Evolutionary conservation across 2,888 invertebrate genomes (phyloP).

Genomic region (Lycia hirtaria): DNA sequence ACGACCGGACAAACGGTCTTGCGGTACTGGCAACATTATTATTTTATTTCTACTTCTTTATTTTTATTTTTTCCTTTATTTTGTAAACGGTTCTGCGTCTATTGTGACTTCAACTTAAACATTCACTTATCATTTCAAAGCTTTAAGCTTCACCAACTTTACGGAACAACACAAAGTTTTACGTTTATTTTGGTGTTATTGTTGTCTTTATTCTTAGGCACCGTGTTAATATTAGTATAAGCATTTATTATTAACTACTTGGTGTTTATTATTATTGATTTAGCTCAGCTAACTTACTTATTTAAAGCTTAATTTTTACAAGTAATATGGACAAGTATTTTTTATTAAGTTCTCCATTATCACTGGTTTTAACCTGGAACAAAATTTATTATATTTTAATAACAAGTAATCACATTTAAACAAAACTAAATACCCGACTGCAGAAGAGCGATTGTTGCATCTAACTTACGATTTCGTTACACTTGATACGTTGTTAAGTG

Average conservation of each 20-base stretch:
- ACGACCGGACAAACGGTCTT: conserved; percentile 86
- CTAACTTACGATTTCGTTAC: no score
- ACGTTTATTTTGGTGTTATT: conserved; percentile 42
- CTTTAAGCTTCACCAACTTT: conserved; percentile 31
- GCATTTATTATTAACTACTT: conserved; percentile 15
- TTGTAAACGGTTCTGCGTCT: conserved; percentile 3
- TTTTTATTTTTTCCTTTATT: conserved; percentile 3
- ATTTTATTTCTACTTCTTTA: no score
- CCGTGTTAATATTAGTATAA: conserved; percentile 44
- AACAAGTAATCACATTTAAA: no score
- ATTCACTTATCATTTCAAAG: conserved; percentile 16
- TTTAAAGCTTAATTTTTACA: conserved; percentile 29
- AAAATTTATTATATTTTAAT: conserved; percentile 34
- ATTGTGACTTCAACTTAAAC: conserved; percentile 7
- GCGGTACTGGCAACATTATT: conserved; percentile 81
- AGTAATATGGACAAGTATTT: conserved; percentile 7
- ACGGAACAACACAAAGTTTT: conserved; percentile 33
- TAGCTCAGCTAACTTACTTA: conserved; percentile 27
- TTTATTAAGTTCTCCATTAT: neutral
- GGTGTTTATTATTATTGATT: conserved; percentile 30
- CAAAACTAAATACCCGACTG: no score
- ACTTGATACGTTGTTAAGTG: no score
- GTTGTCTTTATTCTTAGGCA: conserved; percentile 49
- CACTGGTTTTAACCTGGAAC: conserved; percentile 48
- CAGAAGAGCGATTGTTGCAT: no score